Conservation (phyloP, 2,888 invertebrate species). For the Rotaria sp. region DNA sequence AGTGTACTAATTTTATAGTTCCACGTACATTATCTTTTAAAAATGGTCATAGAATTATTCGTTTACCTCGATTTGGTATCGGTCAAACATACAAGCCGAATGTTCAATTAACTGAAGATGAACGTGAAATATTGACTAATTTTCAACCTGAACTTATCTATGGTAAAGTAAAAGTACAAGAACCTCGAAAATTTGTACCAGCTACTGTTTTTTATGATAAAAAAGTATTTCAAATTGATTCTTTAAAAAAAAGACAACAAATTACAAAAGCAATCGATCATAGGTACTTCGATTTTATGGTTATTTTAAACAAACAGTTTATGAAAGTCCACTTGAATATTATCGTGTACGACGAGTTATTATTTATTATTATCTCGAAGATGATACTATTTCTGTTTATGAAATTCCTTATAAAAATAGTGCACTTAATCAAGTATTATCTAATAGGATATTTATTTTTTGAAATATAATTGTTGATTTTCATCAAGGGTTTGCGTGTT, state of each 20-base stretch:
- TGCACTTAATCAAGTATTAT: conserved; percentile 53
- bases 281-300: conserved; percentile 71
- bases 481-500: conserved; percentile 63
- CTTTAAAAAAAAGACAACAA: neutral
- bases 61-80: conserved; percentile 47
- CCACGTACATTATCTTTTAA: conserved; percentile 52
- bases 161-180: conserved; percentile 54
- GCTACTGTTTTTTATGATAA: conserved; percentile 56
- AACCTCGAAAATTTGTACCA: conserved; percentile 54
- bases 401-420: conserved; percentile 55
- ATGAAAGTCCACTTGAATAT: conserved; percentile 67
- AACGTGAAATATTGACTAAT: conserved; percentile 53
- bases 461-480: conserved; percentile 28
- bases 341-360: conserved; percentile 62
- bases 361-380: conserved; percentile 55
- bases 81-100: conserved; percentile 48
- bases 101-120: conserved; percentile 52
- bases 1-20: conserved; percentile 1
- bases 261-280: neutral
- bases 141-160: conserved; percentile 55
- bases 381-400: conserved; percentile 55
- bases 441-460: neutral
- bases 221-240: conserved; percentile 47
- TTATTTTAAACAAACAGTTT: conserved; percentile 73
- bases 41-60: conserved; percentile 52